These are phyloP conservation scores for Drosophila cardini DNA, from an alignment of 1,140 invertebrate species.

Conservation along the genomic window DNA sequence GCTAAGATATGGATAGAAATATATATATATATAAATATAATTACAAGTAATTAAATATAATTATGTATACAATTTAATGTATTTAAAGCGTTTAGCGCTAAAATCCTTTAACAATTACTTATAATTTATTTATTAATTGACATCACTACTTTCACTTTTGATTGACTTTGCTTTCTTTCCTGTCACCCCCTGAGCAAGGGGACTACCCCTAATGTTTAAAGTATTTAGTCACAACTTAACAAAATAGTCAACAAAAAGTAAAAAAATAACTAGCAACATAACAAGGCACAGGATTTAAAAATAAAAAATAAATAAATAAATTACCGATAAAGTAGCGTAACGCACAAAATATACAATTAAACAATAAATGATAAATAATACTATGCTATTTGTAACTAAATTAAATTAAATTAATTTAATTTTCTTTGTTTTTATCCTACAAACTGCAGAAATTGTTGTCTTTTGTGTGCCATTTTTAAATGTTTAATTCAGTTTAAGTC, in stretches of 20 bases:
- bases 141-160: neutral
- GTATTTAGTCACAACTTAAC: slow-evolving; percentile 36
- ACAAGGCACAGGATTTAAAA: slow-evolving; percentile 41
- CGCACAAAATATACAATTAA: slow-evolving; percentile 53
- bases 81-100: slow-evolving; percentile 46
- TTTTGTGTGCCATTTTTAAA: slow-evolving; percentile 45
- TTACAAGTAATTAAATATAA: slow-evolving; percentile 55
- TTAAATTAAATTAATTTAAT: slow-evolving; percentile 17
- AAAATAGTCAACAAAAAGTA: slow-evolving; percentile 41
- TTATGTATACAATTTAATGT: slow-evolving; percentile 32
- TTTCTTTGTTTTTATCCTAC: slow-evolving; percentile 12
- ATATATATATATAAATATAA: slow-evolving; percentile 36
- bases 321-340: slow-evolving; percentile 42
- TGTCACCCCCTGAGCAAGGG: neutral
- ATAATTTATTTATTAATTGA: slow-evolving; percentile 41
- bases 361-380: slow-evolving; percentile 29
- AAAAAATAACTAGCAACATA: slow-evolving; percentile 30
- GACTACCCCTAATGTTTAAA: slow-evolving; percentile 13
- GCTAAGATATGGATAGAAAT: slow-evolving; percentile 30
- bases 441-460: slow-evolving; percentile 29
- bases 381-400: neutral
- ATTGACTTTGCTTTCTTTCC: neutral
- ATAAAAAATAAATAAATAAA: slow-evolving; percentile 19
- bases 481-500: slow-evolving; percentile 46
- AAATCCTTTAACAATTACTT: slow-evolving; percentile 47